Evolutionary conservation across 64 coral and sea anemone species (phyloP).

Genomic region (Montipora efflorescens): DNA sequence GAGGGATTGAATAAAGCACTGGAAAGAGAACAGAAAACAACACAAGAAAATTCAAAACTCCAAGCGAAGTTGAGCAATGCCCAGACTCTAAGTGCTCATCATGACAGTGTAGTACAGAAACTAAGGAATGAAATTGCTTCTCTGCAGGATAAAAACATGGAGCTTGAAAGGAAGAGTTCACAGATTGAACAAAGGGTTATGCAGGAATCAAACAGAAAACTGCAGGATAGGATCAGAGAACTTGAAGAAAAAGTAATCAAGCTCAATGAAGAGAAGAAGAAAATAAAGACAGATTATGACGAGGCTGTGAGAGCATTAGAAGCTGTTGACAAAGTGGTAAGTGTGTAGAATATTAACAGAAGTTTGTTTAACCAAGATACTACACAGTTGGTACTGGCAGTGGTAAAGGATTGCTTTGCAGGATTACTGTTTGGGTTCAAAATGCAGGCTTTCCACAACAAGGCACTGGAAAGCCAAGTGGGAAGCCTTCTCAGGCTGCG

Average conservation of each 20-base stretch:
- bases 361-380: too few species aligned
- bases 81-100: constrained; percentile 57
- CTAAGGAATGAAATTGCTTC: constrained; percentile 58
- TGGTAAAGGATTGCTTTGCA: too few species aligned
- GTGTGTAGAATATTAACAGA: constrained; percentile 13
- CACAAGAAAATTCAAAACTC: constrained; percentile 84
- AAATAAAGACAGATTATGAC: constrained; percentile 86
- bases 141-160: constrained; percentile 65
- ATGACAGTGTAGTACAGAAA: constrained; percentile 43
- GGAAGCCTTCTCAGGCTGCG: too few species aligned
- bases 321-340: constrained; percentile 96
- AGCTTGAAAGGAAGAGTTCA: constrained; percentile 64
- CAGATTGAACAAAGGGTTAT: constrained; percentile 57
- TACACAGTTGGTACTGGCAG: too few species aligned
- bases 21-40: constrained; percentile 30
- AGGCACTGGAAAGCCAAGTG: too few species aligned
- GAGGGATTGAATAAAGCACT: constrained; percentile 29
- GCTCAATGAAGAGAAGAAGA: constrained; percentile 77
- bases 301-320: constrained; percentile 97
- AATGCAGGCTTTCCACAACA: too few species aligned
- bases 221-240: constrained; percentile 84
- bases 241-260: constrained; percentile 86
- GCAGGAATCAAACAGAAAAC: constrained; percentile 57
- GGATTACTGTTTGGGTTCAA: too few species aligned
- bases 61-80: constrained; percentile 78